These are phyloP conservation scores for Austrolebias charrua DNA, from an alignment of 2,797 vertebrate genomes.

Conservation along the genomic window DNA sequence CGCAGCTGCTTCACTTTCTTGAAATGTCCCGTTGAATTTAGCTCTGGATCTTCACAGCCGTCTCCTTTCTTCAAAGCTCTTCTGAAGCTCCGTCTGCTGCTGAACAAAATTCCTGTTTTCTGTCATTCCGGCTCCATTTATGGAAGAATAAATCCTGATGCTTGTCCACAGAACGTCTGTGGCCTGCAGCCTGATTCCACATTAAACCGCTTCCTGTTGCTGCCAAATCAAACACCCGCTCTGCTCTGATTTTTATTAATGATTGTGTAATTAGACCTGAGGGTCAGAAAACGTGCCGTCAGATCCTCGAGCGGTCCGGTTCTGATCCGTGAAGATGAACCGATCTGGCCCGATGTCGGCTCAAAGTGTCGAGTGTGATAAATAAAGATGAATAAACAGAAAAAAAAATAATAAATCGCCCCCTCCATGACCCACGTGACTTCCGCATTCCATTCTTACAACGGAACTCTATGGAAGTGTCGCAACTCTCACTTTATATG, in stretches of 20 bases:
- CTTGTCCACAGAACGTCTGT: conserved; percentile 1
- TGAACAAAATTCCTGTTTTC: conserved; percentile 39
- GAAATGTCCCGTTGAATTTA: neutral
- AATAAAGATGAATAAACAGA: too few species aligned
- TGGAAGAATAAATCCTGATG: conserved; percentile 29
- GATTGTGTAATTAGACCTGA: conserved; percentile 39
- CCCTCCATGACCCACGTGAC: too few species aligned
- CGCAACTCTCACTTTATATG: too few species aligned
- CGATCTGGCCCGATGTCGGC: neutral
- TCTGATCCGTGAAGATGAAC: conserved; percentile 3
- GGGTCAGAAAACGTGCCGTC: conserved; percentile 5
- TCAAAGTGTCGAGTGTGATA: too few species aligned
- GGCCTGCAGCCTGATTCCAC: conserved; percentile 10
- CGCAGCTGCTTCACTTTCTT: neutral
- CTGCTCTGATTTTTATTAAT: conserved; percentile 3
- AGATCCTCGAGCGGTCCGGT: neutral
- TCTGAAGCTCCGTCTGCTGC: conserved; percentile 12
- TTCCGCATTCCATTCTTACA: too few species aligned
- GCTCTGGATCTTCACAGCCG: neutral
- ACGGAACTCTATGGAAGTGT: too few species aligned
- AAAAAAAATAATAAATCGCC: too few species aligned
- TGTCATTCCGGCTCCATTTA: conserved; percentile 46
- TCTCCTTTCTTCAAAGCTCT: neutral
- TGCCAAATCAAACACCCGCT: conserved; percentile 30
- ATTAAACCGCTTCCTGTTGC: conserved; percentile 4